Percentiles rank a stretch among this genome's conserved stretches.
Conservation (phyloP, 1,140 invertebrate species). For the Papilio polyxenes region DNA sequence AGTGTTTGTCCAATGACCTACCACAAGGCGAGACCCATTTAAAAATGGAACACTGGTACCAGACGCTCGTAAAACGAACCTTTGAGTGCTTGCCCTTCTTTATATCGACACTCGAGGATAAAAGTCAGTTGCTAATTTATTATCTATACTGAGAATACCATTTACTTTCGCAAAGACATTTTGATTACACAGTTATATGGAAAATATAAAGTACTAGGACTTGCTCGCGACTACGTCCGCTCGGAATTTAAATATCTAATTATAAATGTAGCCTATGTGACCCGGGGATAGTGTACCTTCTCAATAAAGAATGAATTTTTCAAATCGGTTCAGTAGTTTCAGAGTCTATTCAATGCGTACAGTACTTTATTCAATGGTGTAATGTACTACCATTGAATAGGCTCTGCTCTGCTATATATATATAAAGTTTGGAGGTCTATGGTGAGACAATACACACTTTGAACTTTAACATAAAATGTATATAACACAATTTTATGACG, state of each 20-base stretch:
- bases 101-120: slow-evolving; percentile 48
- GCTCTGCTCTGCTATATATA: no score
- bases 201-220: neutral
- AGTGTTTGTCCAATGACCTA: slow-evolving; percentile 69
- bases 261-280: no score
- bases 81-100: slow-evolving; percentile 54
- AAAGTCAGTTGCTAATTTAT: slow-evolving; percentile 13
- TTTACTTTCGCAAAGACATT: slow-evolving; percentile 11
- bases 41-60: slow-evolving; percentile 73
- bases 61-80: slow-evolving; percentile 71
- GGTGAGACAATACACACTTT: neutral
- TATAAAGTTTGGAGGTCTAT: neutral
- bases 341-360: no score
- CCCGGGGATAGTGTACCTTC: no score
- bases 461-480: neutral
- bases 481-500: no score
- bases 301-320: no score
- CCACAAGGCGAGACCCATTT: slow-evolving; percentile 69
- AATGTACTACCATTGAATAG: no score
- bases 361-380: no score
- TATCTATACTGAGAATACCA: neutral
- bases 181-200: neutral
- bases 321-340: no score
- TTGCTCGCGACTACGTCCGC: no score
- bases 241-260: no score